phyloP scores from a whole-genome alignment of 2,797 vertebrate genomes.

The Emydoidea blandingii region DNA sequence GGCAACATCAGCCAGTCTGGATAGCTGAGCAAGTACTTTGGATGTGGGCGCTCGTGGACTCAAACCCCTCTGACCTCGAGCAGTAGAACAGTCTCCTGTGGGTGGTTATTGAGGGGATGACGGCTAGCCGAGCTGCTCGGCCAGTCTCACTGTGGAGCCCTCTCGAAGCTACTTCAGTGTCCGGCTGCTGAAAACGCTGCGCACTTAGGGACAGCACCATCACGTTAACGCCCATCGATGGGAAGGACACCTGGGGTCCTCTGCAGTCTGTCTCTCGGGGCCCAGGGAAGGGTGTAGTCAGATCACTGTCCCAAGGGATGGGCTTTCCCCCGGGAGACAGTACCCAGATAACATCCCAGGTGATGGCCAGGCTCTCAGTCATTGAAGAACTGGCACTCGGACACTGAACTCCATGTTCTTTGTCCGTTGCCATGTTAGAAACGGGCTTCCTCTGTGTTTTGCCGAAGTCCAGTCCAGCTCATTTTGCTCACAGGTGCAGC shows the following conservation, averaged over 20 bases:
- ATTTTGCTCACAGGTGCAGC: not conserved
- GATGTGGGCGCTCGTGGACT: not conserved
- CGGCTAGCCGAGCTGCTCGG: rapidly evolving
- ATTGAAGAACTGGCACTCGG: not conserved
- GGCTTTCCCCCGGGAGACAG: not conserved
- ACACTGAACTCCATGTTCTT: not conserved
- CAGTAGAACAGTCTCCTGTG: not conserved
- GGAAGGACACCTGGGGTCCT: not conserved
- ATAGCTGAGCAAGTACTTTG: not conserved
- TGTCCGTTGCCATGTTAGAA: not conserved
- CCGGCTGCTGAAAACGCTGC: not conserved
- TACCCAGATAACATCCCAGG: not conserved
- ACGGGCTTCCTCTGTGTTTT: not conserved
- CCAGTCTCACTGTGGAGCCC: not conserved
- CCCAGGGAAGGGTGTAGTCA: not conserved
- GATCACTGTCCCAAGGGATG: not conserved
- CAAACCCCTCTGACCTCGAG: not conserved
- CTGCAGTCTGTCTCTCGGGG: not conserved
- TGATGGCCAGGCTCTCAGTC: not conserved
- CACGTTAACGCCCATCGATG: not conserved
- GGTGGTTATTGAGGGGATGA: not conserved
- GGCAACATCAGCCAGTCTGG: not conserved
- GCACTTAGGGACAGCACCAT: not conserved
- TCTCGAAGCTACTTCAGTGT: not conserved
- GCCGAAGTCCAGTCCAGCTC: too few species aligned